Evolutionary conservation across 2,797 vertebrate species (phyloP), one percentile per base, ranked within the genome.

Genomic region (Acanthopagrus latus): DNA sequence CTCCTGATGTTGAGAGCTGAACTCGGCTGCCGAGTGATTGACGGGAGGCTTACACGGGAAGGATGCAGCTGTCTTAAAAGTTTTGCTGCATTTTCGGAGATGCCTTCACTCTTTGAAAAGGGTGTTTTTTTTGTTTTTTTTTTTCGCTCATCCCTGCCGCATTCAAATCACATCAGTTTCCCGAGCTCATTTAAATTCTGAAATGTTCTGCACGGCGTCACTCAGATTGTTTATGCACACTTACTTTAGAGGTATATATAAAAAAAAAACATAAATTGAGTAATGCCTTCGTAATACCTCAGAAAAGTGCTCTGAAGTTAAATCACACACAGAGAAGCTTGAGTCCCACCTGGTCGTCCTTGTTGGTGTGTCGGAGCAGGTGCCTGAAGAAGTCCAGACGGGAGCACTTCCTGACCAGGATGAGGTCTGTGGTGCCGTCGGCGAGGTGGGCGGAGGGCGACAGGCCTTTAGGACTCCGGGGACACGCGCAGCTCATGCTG

Each of bases 371-470:
- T 58, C 97, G 95, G 21, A 98, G 75, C 4, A 99, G 97, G 82
- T 98, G 97, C 4, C 93, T 88, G 17, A 99, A 90, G 88, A 99
- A 99, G 92, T 95, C 94, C 13, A 99, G 86, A 14, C 97, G 94
- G 76, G 98, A 99, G 80, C 98, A 99, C 89, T 97, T 96, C 56
- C 95, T 96, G 84, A 99, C 96, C 17, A 99, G 94, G 90, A 99
- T 98, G 88, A 99, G 97, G 94, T 99, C 98, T 0, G 94, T 92
- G 21, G 96, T 96, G 44, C 98, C 98, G 16, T 99, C 96, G 1
- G 97, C 97, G 68, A 99, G 91, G 93, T 99, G 98, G 60, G 98
- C 98, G 1, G 95, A 95, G 0, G 98, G 98, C 3, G 98, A 98
- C 69, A 99, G 95, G 80, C 98, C 98, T 84, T 94, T 86, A 0